phyloP scores from a whole-genome alignment of 92 coral and sea anemone genomes.

The Micromussa lordhowensis region DNA sequence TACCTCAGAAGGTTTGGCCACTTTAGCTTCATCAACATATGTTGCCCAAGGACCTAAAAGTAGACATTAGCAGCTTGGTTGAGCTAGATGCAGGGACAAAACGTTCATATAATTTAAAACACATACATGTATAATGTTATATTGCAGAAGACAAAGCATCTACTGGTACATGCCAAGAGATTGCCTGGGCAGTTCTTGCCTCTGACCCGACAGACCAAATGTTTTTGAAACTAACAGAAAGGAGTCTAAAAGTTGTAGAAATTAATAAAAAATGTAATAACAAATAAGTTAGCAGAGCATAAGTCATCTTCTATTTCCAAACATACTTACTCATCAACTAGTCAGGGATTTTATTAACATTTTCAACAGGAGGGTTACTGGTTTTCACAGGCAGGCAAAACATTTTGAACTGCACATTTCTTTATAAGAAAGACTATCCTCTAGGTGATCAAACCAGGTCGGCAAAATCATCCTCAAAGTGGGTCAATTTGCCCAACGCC shows the following conservation, averaged over 20 bases:
- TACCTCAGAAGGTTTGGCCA: constrained; percentile 99
- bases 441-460: no score
- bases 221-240: not conserved
- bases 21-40: constrained; percentile 86
- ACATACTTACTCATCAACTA: not conserved
- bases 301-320: not conserved
- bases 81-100: not conserved
- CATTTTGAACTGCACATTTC: no score
- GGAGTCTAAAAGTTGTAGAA: not conserved
- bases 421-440: no score
- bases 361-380: no score
- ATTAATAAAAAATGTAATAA: no score
- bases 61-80: not conserved
- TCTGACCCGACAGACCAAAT: not conserved
- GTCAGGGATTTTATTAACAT: not conserved
- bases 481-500: no score
- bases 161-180: not conserved
- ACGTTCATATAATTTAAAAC: not conserved
- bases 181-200: not conserved
- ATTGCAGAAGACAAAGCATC: not conserved
- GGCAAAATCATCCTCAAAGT: no score
- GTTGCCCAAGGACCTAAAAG: constrained; percentile 93
- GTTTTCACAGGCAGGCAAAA: no score
- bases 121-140: not conserved
- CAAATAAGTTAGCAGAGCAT: no score